phyloP scores from a whole-genome alignment of 2,888 invertebrate genomes.

The Noctua fimbriata region DNA sequence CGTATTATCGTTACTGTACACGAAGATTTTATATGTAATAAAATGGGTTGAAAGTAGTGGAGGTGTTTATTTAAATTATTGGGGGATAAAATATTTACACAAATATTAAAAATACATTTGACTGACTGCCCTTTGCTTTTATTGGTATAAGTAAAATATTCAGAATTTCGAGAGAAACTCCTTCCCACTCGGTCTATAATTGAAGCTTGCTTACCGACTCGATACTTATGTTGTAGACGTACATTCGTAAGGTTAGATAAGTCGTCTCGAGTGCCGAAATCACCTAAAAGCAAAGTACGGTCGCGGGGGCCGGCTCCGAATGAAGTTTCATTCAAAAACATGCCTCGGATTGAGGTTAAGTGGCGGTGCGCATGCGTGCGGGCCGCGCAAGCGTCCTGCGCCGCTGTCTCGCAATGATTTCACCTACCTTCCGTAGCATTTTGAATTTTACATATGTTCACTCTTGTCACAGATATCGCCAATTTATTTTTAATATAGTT shows the following conservation, averaged over 20 bases:
- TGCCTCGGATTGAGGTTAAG: slow-evolving; percentile 89
- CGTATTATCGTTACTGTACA: background rate
- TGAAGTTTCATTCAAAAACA: slow-evolving; percentile 90
- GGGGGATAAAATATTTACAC: background rate
- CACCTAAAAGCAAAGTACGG: slow-evolving; percentile 83
- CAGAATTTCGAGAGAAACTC: slow-evolving; percentile 19
- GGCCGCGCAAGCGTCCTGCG: slow-evolving; percentile 79
- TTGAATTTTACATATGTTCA: slow-evolving; percentile 79
- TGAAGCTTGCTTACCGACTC: slow-evolving; percentile 47
- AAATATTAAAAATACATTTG: slow-evolving; percentile 2
- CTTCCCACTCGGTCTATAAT: slow-evolving; percentile 37
- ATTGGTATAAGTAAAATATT: slow-evolving; percentile 12
- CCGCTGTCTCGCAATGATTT: slow-evolving; percentile 85
- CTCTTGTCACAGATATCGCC: slow-evolving; percentile 65
- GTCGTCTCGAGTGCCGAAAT: slow-evolving; percentile 75
- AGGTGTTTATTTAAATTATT: background rate
- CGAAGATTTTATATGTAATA: background rate
- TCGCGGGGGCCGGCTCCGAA: slow-evolving; percentile 79
- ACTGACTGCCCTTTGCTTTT: slow-evolving; percentile 5
- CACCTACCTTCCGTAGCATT: slow-evolving; percentile 82
- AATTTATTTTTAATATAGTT: slow-evolving; percentile 64
- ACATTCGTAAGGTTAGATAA: slow-evolving; percentile 70
- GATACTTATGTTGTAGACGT: slow-evolving; percentile 50
- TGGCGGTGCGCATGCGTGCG: slow-evolving; percentile 84
- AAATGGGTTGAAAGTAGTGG: background rate